Evolutionary conservation across 1,140 invertebrate genomes (phyloP), one percentile per base, ranked within the genome.

Genomic region (Augochlora pura): DNA sequence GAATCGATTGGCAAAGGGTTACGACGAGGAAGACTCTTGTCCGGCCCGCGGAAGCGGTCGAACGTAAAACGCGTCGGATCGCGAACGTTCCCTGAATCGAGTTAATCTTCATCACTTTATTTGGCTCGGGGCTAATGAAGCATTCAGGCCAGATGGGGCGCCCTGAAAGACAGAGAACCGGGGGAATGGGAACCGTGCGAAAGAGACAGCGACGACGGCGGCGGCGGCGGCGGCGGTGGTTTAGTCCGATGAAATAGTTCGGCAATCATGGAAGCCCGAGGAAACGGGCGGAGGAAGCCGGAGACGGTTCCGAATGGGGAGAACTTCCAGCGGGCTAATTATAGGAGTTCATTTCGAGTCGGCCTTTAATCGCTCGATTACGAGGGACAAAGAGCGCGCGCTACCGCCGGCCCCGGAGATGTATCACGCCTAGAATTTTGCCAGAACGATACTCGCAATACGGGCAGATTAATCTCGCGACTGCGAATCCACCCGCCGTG

Each of bases 81-180:
- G 4, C 21, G 38, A 39, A 16, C 2, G 14, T 16, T 25, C 9
- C 9, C 16, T 39, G 75, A 62, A 70, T 70, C 66, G 39, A 62
- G 57, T 77, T 77, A 77, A 77, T 64, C 38, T 64, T 54, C 60
- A 18, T 60, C 54, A 23, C 70, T 70, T 77, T 77, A 63, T 70
- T 63, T 42, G n/a, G 10, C 42, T 7, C 52, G 8, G 1, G 59
- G 27, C 59, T 69, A 77, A 77, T 70, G 75, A 70, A 77, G 59
- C 42, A 64, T 77, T 77, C 59, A 54, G n/a, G 16, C 10, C 38
- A 16, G 63, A 38, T 8, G 63, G 39, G 38, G 39, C 14, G 21
- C 39, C n/a, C 32, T 7, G 57, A 4, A 21, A 52, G 49, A 52
- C 16, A 21, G 49, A 21, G 49, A 18, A 52, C 49, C 32, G 4